These are phyloP conservation scores for Oryctolagus cuniculus DNA, from an alignment of 2,113 vertebrate species.

Conservation along the genomic window DNA sequence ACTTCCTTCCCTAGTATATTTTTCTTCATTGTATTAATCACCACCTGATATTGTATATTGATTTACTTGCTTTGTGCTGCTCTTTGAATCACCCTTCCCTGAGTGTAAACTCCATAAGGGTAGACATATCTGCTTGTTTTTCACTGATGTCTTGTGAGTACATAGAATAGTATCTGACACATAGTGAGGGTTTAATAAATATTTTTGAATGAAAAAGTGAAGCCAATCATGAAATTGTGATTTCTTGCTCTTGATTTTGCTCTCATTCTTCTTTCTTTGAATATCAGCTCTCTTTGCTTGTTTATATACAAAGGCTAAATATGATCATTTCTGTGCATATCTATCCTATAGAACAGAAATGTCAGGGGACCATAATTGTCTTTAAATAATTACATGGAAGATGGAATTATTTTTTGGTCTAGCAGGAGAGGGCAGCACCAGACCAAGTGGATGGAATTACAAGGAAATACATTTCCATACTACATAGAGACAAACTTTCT, in stretches of 20 bases:
- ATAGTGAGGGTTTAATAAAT: not conserved
- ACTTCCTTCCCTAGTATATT: not conserved
- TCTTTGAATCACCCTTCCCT: no score
- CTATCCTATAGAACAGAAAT: not conserved
- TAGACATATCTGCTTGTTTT: not conserved
- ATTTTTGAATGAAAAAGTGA: not conserved
- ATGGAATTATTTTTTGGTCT: not conserved
- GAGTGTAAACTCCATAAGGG: not conserved
- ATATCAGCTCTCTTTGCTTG: not conserved
- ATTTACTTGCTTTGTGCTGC: not conserved
- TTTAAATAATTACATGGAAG: not conserved
- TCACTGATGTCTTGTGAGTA: not conserved
- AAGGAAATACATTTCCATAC: not conserved
- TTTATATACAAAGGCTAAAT: not conserved
- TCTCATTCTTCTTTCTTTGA: not conserved
- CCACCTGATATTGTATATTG: not conserved
- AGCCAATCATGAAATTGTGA: not conserved
- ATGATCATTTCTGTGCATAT: not conserved
- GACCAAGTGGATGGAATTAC: not conserved
- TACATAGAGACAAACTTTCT: not conserved
- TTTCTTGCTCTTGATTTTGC: not conserved
- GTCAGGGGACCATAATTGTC: not conserved
- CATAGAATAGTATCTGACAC: not conserved
- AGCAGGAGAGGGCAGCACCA: slow-evolving; percentile 59
- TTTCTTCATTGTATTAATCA: not conserved